phyloP scores from a whole-genome alignment of 2,888 invertebrate species.

The Callosobruchus maculatus region DNA sequence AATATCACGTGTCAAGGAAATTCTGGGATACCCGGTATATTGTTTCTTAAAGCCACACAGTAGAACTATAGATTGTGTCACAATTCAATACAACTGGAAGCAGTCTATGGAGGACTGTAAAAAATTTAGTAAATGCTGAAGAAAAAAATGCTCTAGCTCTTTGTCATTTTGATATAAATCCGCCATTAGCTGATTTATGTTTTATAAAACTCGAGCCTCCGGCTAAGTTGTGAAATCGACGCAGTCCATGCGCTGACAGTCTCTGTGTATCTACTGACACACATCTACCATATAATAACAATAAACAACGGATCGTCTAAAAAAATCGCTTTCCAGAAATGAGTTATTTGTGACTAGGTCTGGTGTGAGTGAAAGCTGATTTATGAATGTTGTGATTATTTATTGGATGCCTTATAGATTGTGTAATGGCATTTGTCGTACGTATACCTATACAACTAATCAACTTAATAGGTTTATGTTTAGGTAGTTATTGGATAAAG shows the following conservation, averaged over 20 bases:
- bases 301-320: not conserved
- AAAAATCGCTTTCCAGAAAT: not conserved
- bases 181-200: not conserved
- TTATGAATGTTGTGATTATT: not conserved
- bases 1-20: no score
- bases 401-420: not conserved
- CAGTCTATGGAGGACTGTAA: no score
- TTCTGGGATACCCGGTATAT: no score
- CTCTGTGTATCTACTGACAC: not conserved
- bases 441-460: not conserved
- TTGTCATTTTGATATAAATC: no score
- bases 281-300: not conserved
- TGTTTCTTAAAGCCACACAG: no score
- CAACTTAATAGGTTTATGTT: no score
- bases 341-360: not conserved
- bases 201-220: not conserved
- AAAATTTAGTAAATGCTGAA: no score
- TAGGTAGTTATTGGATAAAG: no score
- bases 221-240: not conserved
- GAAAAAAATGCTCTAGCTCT: no score
- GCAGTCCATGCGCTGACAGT: not conserved
- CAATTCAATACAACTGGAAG: no score
- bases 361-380: not conserved
- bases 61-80: no score
- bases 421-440: not conserved